Evolutionary conservation across 2,113 vertebrate species (phyloP).

Genomic region (Syngnathus typhle): DNA sequence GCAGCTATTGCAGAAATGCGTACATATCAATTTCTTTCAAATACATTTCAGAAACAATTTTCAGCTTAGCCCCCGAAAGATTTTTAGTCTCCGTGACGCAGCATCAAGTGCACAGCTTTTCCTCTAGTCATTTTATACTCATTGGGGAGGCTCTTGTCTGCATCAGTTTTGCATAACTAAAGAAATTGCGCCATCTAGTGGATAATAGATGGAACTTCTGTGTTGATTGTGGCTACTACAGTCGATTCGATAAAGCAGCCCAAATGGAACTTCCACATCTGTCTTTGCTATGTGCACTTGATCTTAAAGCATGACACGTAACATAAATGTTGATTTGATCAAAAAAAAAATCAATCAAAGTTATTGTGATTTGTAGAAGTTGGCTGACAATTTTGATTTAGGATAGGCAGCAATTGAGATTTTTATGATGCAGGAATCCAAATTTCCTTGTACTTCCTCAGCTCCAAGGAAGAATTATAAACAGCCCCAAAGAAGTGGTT

Average conservation of each 20-base stretch:
- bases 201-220: background rate
- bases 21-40: conserved; percentile 68
- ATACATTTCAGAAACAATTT: conserved; percentile 46
- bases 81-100: conserved; percentile 36
- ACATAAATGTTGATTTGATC: too few relatives aligned
- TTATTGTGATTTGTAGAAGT: too few relatives aligned
- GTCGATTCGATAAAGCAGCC: too few relatives aligned
- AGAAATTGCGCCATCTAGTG: conserved; percentile 31
- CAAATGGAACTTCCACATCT: too few relatives aligned
- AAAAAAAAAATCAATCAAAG: too few relatives aligned
- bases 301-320: too few relatives aligned
- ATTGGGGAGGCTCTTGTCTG: conserved; percentile 11
- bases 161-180: background rate
- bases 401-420: background rate
- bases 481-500: background rate
- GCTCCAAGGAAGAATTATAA: background rate
- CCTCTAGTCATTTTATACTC: conserved; percentile 4
- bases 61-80: conserved; percentile 23
- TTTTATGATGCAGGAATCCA: background rate
- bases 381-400: too few relatives aligned
- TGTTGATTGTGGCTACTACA: too few relatives aligned
- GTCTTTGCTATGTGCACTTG: too few relatives aligned
- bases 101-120: conserved; percentile 32
- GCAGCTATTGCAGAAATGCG: conserved; percentile 73
- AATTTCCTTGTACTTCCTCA: background rate